Conservation (phyloP, 2,888 invertebrate species). For the Cyaniris semiargus region DNA sequence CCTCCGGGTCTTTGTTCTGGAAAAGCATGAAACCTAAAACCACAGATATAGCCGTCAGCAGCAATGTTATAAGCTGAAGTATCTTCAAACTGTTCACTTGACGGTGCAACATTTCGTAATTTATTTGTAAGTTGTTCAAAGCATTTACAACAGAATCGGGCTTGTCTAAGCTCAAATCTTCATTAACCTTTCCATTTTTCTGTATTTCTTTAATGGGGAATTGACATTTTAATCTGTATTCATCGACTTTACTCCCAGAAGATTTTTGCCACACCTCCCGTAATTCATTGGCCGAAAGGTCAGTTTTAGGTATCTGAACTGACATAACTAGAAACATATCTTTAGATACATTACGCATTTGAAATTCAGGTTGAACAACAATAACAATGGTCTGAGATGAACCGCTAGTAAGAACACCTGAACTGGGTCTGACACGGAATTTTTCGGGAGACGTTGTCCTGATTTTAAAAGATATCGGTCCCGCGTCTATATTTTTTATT, state of each 20-base stretch:
- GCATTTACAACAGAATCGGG: constrained; percentile 89
- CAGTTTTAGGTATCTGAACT: constrained; percentile 82
- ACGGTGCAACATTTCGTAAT: constrained; percentile 57
- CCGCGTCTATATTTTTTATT: constrained; percentile 85
- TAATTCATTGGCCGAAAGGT: constrained; percentile 82
- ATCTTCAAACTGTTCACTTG: constrained; percentile 60
- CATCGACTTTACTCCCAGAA: constrained; percentile 82
- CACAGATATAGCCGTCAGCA: constrained; percentile 57
- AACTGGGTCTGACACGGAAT: constrained; percentile 94
- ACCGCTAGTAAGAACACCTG: constrained; percentile 86
- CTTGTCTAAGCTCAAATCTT: constrained; percentile 78
- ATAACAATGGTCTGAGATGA: constrained; percentile 84
- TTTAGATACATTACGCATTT: constrained; percentile 83
- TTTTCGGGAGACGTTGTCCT: constrained; percentile 98
- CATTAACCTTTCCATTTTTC: constrained; percentile 57
- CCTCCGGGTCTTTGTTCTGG: constrained; percentile 53
- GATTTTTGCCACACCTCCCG: constrained; percentile 87
- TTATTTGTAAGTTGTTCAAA: constrained; percentile 59
- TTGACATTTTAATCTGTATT: constrained; percentile 86
- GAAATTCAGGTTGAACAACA: constrained; percentile 87
- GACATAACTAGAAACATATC: constrained; percentile 96
- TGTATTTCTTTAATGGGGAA: constrained; percentile 72
- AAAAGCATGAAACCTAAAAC: constrained; percentile 61
- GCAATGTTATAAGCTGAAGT: constrained; percentile 59
- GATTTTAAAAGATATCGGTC: constrained; percentile 83